Evolutionary conservation across 2,888 invertebrate species (phyloP).

Genomic region (Ypsolopha scabrella): DNA sequence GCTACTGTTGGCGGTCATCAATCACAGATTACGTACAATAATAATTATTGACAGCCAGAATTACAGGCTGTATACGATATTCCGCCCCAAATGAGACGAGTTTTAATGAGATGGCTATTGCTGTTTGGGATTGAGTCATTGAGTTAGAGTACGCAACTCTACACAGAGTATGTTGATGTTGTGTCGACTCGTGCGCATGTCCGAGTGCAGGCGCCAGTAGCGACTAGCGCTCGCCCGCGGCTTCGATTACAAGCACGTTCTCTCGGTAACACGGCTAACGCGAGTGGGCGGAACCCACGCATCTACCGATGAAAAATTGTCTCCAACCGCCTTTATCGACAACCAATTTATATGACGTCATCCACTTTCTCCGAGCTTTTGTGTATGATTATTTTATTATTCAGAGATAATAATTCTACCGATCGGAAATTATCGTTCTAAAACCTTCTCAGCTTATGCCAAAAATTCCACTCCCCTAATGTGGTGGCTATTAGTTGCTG

Average conservation of each 20-base stretch:
- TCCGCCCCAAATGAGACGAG: constrained; percentile 28
- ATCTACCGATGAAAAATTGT: neutral
- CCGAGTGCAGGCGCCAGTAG: constrained; percentile 6
- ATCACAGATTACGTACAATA: constrained; percentile 50
- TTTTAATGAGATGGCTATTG: constrained; percentile 23
- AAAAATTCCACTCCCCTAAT: constrained; percentile 31
- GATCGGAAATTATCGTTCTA: too few relatives aligned
- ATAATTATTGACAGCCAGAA: constrained; percentile 57
- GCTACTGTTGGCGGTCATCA: constrained; percentile 57
- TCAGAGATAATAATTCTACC: too few relatives aligned
- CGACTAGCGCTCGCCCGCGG: constrained; percentile 1
- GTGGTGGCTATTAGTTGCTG: constrained; percentile 8
- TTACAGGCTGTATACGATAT: constrained; percentile 19
- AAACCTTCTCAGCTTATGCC: constrained; percentile 7
- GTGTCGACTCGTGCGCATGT: neutral
- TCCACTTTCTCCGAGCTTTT: neutral
- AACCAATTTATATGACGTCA: neutral
- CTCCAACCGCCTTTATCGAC: neutral
- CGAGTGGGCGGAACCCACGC: neutral
- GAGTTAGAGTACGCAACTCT: too few relatives aligned
- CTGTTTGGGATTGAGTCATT: neutral
- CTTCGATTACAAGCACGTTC: neutral
- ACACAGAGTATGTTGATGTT: neutral
- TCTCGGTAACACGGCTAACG: neutral
- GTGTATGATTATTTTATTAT: too few relatives aligned